Conservation (phyloP, 2,113 vertebrate genomes). For the Tachycineta bicolor region DNA sequence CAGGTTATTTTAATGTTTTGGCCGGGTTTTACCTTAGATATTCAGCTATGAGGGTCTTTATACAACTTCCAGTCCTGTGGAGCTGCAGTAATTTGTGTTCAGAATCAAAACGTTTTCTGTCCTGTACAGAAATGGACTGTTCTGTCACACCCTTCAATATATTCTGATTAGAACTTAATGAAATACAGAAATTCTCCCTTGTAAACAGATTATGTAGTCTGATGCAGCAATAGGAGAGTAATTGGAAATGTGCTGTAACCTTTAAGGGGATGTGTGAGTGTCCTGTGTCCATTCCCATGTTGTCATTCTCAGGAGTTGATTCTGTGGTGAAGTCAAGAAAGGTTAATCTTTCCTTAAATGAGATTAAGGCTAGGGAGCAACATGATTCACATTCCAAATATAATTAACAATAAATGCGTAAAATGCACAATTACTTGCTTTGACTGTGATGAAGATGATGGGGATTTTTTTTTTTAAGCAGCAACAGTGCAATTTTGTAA, state of each 20-base stretch:
- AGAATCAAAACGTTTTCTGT: neutral
- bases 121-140: neutral
- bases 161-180: neutral
- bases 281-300: neutral
- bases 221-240: neutral
- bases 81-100: neutral
- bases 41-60: neutral
- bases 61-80: neutral
- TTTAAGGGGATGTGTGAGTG: neutral
- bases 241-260: neutral
- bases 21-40: neutral
- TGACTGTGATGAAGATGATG: neutral
- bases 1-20: neutral
- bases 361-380: conserved; percentile 18
- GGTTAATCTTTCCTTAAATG: conserved; percentile 56
- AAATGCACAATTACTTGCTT: neutral
- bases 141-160: neutral
- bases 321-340: conserved; percentile 50
- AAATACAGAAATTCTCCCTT: neutral
- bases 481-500: neutral
- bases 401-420: neutral
- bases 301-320: conserved; percentile 6
- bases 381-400: neutral
- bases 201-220: neutral
- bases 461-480: neutral